Base-by-base conservation (phyloP, 1,140 invertebrate species). In the Macrobrachium nipponense region DNA sequence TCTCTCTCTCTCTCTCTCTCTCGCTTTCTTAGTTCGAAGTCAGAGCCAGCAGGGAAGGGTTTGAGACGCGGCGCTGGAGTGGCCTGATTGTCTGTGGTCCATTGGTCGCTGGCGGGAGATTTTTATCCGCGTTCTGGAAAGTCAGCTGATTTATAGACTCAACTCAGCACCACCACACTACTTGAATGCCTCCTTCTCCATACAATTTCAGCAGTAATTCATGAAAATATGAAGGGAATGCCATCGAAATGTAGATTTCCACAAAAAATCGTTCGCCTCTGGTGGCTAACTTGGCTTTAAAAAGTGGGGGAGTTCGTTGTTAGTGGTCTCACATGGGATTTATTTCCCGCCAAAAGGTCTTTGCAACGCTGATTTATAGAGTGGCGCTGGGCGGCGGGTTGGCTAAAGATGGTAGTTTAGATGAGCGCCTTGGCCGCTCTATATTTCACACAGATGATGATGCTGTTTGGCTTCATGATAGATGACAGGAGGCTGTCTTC, bases 61-160 rank as follows among this genome's bases (percentile, higher is more conserved):
- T 59, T 12, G 78, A n/a, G 23, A 27, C 18, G 18, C 51, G 78
- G 77, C 27, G 78, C 43, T 80, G 78, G 64, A 80, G 78, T 80
- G 78, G 36, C 62, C 23, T 80, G 78, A 80, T 80, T 80, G 78
- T 80, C 78, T 66, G 61, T 43, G 78, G 61, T 68, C 62, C 78
- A 80, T 80, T 80, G 78, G 61, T n/a, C 58, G 78, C 78, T 80
- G 78, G 78, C 78, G 78, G 78, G 78, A 80, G 78, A 80, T 80
- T 80, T 80, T 80, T 80, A 80, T 80, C 78, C 78, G 78, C 23
- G 62, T 18, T 17, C 61, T 66, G 78, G 78, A 62, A 80, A 68
- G 61, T 44, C 61, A 44, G 78, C 62, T 80, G 78, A 80, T 80
- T 80, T 80, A 80, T 80, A 80, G 78, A 80, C 78, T 80, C 61